Percentiles rank a stretch among this genome's conserved stretches.
phyloP scores from a whole-genome alignment of 2,113 vertebrate genomes.

The Scopus umbretta region DNA sequence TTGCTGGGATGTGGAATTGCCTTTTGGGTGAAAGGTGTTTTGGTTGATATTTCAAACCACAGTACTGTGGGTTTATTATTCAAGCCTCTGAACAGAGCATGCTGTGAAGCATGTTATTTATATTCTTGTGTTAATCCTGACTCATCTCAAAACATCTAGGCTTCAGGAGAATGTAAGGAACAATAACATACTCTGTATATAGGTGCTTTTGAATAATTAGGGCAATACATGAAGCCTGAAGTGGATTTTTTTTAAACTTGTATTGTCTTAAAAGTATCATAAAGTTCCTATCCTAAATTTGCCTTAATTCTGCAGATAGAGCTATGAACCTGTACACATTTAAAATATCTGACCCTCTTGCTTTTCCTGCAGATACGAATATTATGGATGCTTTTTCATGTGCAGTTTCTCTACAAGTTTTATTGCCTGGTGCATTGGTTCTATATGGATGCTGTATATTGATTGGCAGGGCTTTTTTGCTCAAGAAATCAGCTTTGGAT shows the following conservation, averaged over 20 bases:
- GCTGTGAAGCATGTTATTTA: neutral
- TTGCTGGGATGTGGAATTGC: neutral
- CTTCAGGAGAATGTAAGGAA: neutral
- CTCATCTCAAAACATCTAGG: neutral
- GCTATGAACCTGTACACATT: neutral
- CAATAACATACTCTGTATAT: neutral
- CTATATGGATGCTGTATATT: fast-evolving
- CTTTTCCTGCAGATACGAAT: neutral
- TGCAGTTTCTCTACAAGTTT: neutral
- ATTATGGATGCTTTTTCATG: neutral
- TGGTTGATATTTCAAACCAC: neutral
- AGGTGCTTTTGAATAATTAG: neutral
- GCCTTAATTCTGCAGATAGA: neutral
- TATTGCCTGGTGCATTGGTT: neutral
- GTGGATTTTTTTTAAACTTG: neutral
- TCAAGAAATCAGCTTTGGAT: neutral
- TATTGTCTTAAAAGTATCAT: neutral
- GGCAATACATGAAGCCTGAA: neutral
- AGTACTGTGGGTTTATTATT: neutral
- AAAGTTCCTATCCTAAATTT: neutral
- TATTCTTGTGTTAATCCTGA: neutral
- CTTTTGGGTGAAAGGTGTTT: neutral
- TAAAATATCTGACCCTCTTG: neutral
- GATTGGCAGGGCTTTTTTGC: neutral
- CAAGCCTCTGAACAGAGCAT: neutral